A percentile compares a stretch with the other conserved stretches of the same genome.
Evolutionary conservation across 2,888 invertebrate species (phyloP).

Genomic region (Escarpia spicata): DNA sequence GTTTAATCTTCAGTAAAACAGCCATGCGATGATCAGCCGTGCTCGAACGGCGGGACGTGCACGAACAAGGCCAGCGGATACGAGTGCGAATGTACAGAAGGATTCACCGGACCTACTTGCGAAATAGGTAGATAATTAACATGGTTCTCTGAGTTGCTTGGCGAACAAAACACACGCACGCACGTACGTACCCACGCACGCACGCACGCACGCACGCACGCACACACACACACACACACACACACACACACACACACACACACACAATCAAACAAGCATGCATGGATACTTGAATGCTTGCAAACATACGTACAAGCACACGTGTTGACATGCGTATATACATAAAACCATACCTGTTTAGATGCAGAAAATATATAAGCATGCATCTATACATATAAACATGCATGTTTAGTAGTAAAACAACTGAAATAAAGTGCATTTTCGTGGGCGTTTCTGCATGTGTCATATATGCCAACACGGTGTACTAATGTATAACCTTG

Average conservation of each 20-base stretch:
- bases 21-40: not conserved
- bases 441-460: not conserved
- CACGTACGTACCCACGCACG: too few relatives aligned
- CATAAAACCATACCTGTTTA: not conserved
- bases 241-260: not conserved
- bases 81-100: not conserved
- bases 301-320: not conserved
- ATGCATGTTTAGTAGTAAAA: not conserved
- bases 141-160: not conserved
- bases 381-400: not conserved
- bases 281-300: not conserved
- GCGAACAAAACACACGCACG: too few relatives aligned
- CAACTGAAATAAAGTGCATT: not conserved
- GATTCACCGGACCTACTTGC: conserved; percentile 18
- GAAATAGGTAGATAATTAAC: not conserved
- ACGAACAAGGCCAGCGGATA: not conserved
- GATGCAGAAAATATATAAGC: not conserved
- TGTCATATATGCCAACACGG: not conserved
- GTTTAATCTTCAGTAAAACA: not conserved
- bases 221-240: too few relatives aligned
- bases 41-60: not conserved
- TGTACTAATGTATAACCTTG: too few relatives aligned
- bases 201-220: too few relatives aligned
- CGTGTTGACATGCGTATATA: not conserved
- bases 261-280: not conserved